Percentiles rank a stretch among this genome's conserved stretches.
Conservation (phyloP, 2,113 vertebrate genomes). For the Vireo altiloquus region DNA sequence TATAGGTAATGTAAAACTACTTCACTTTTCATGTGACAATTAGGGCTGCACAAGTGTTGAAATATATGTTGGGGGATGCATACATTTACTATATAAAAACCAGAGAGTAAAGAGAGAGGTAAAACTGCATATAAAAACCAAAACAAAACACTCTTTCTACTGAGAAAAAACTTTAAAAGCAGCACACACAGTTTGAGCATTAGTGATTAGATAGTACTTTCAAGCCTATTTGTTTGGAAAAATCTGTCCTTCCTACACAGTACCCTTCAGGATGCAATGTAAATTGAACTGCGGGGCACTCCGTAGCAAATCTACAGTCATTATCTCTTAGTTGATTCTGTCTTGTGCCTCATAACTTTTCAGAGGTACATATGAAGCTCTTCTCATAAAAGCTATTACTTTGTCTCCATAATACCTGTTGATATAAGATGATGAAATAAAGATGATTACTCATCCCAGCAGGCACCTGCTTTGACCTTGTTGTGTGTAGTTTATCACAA, state of each 20-base stretch:
- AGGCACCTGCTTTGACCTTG: slow-evolving; percentile 56
- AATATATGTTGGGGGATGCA: background rate
- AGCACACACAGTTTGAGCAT: slow-evolving; percentile 23
- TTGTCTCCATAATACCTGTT: slow-evolving; percentile 58
- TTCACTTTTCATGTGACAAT: background rate
- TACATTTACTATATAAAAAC: background rate
- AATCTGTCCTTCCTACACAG: slow-evolving; percentile 40
- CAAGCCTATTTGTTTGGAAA: slow-evolving; percentile 50
- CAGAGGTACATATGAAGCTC: slow-evolving; percentile 25
- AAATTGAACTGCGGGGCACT: slow-evolving; percentile 53
- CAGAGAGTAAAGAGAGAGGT: background rate
- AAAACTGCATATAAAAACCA: background rate
- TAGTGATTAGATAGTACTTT: slow-evolving; percentile 28
- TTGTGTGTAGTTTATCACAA: slow-evolving; percentile 55
- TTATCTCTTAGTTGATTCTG: slow-evolving; percentile 54
- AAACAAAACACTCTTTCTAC: background rate
- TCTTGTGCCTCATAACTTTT: slow-evolving; percentile 55
- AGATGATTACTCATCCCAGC: slow-evolving; percentile 61
- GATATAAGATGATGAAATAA: slow-evolving; percentile 55
- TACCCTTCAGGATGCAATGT: slow-evolving; percentile 57
- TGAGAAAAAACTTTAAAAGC: background rate
- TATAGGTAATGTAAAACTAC: background rate
- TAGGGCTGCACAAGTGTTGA: background rate
- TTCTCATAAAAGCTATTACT: slow-evolving; percentile 49
- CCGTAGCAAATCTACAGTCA: slow-evolving; percentile 40